phyloP scores from a whole-genome alignment of 2,113 vertebrate genomes.

The Varanus salvator region DNA sequence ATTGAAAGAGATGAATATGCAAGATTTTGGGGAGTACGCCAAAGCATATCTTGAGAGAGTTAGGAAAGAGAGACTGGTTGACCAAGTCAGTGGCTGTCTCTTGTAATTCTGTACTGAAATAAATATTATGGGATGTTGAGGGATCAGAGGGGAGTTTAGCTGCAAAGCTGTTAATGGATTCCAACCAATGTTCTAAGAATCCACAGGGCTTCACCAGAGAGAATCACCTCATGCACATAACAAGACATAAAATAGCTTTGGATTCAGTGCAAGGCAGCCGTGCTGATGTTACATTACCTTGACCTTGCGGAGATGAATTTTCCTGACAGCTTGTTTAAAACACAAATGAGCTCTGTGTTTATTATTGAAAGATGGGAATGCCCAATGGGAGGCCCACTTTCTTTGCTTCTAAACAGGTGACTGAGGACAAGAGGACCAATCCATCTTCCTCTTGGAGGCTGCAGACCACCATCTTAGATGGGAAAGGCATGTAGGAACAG shows the following conservation, averaged over 20 bases:
- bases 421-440: too few relatives aligned
- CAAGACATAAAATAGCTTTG: constrained; percentile 37
- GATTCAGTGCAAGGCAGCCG: constrained; percentile 9
- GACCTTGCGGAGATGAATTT: constrained; percentile 12
- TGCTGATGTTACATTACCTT: background rate
- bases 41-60: background rate
- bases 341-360: constrained; percentile 10
- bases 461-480: background rate
- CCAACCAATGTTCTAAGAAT: background rate
- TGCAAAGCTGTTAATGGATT: background rate
- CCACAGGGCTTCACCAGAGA: rapidly evolving
- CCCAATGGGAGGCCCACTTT: background rate
- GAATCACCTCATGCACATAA: background rate
- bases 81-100: background rate
- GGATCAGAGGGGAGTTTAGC: background rate
- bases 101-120: background rate
- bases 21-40: background rate
- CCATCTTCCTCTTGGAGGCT: background rate
- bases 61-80: background rate
- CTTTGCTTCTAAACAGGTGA: background rate
- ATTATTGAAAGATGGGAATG: constrained; percentile 39
- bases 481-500: background rate
- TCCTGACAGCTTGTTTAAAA: constrained; percentile 44
- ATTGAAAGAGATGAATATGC: background rate
- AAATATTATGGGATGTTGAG: background rate